Base-by-base conservation (phyloP, 2,797 vertebrate species). In the Myotis findleyi region DNA sequence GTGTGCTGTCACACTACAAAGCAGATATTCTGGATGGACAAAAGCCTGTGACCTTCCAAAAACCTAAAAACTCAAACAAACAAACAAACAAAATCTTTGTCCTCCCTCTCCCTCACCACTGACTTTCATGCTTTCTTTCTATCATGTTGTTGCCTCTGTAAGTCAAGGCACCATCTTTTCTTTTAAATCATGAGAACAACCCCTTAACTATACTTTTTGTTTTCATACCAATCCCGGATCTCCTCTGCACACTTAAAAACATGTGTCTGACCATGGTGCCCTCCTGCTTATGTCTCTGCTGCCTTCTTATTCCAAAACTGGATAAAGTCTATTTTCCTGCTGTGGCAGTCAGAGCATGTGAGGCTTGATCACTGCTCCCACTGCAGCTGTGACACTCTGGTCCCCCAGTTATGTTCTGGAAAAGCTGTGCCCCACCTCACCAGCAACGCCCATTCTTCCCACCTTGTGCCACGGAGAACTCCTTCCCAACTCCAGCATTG, bases 61-160 rank as follows among this genome's bases (percentile, higher is more conserved):
- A 23, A 33, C 8, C 14, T 23, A 38, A 27, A 20, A 84, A 62
- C 27, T 13, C 57, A 12, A 30, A 62, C 59, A 62, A 27, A 62
- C 57, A 62, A 13, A 62, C 11, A 62, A 23, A 59, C 25, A 53
- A 57, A 21, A 27, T 38, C n/a, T 23, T 30, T 14, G 13, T 27
- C 8, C 27, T 36, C 2, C 7, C 51, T 27, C 11, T 4, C 18
- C 14, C 20, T 33, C 33, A 53, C 5, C 30, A 10, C 44, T 16
- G 6, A 30, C 3, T 17, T 47, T 13, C 17, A 18, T 55, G 7
- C 21, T 5, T 7, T 27, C 71, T 55, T 55, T 68, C 55, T 66
- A 10, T 11, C 0, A 3, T 12, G 4, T 11, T 44, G 27, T 9
- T 1, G 2, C 21, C 8, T 17, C 47, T 11, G 2, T 5, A 25